Base-by-base conservation (phyloP, 2,888 invertebrate species). In the Dryobotodes eremita region DNA sequence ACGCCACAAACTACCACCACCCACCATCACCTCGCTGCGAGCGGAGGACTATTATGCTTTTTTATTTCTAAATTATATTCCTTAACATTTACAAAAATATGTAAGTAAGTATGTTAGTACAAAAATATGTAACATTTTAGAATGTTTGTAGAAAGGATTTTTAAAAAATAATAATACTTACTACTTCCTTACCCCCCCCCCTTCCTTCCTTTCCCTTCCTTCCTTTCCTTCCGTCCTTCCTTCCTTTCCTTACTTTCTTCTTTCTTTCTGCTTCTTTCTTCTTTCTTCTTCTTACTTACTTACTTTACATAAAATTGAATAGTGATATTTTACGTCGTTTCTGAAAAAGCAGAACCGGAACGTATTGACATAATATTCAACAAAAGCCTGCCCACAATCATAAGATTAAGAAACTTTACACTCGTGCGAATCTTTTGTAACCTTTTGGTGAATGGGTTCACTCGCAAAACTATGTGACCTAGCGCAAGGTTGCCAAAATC, bases 401-500 rank as follows among this genome's bases (percentile, higher is more conserved):
- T 26, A 26, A 36, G 42, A n/a, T 42, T 61, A 71, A 62, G 65
- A 74, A 71, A 80, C 42, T 65, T 46, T 46, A 68, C 48, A 17
- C 10, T 53, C 17, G 17, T 57, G 46, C 59, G 13, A 77, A 62
- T 62, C 15, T 86, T 79, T 83, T 77, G 72, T 73, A 86, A 75
- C 20, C 17, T 69, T 71, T 65, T 17, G 13, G 73, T 71, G 87
- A 87, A 87, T 75, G 83, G 75, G 36, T 69, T 65, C 36, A 61
- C 23, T 76, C 50, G 69, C 36, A 61, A 64, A 80, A 77, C 71
- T 77, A 86, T 77, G 71, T 73, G 77, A 84, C 85, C 75, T 26
- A 65, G 53, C 31, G 62, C 79, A 87, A 87, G 87, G 86, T 84
- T 79, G 61, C 69, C 46, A 71, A 65, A 77, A 74, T 65, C 79